Evolutionary conservation across 2,888 invertebrate species (phyloP), one percentile per base, ranked within the genome.

Genomic region (Campopleginae sp.): DNA sequence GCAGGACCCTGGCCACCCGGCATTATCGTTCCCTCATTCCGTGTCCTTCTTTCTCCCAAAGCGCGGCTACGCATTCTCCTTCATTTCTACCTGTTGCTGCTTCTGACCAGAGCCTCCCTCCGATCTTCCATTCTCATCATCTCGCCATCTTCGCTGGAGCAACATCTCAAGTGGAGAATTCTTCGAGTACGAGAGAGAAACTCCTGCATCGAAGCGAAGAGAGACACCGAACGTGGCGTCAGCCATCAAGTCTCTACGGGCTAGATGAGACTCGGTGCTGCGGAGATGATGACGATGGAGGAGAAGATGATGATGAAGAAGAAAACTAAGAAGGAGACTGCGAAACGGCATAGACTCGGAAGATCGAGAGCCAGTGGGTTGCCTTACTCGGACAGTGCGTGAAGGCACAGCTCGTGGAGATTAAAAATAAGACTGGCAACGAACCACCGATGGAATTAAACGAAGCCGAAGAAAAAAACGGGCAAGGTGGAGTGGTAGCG

Each of bases 1-100:
- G 86, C 87, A 84, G 86, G 87, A 84, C 88, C 84, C 86, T 79
- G 90, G 90, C 91, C 91, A 92, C 91, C 92, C 91, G 91, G 90
- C 88, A 91, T 91, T 91, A 89, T 90, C 89, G 87, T 88, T 87
- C 88, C 71, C 38, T 68, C 65, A 23, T 65, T 75, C 42, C n/a
- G 31, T 77, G 19, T 80, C 77, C 80, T 51, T 58, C 77, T 66
- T 71, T 31, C 65, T 79, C 70, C 63, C 48, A 46, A 63, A 27
- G 54, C 68, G 54, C 68, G 31, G 27, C 48, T n/a, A 65, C 71
- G 70, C 76, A 76, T 76, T 46, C 63, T 77, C 66, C 71, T 61
- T 44, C 63, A 65, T 75, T 79, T 51, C 80, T 82, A 78, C 80
- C 85, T 75, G 80, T 71, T 84, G 84, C 71, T 65, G 66, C 81